Evolutionary conservation across 2,113 vertebrate genomes (phyloP), one percentile per base, ranked within the genome.

Genomic region (Rhagologus leucostigma): DNA sequence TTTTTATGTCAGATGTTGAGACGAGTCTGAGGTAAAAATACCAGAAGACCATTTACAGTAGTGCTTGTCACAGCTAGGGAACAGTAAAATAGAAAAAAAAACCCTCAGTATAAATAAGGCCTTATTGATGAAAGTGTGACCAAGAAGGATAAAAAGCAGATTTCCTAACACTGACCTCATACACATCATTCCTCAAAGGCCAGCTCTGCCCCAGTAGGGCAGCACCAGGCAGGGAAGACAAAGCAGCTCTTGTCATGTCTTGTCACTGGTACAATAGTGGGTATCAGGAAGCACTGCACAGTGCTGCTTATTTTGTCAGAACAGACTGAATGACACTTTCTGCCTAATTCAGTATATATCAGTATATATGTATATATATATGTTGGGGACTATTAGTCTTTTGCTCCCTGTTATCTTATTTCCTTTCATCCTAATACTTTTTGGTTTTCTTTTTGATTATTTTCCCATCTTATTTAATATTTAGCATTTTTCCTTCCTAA

Each of bases 171-270:
- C 27, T 89, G 94, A 92, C 89, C 92, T 95, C 84, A 49, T 52
- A 55, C 47, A 84, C 24, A 1, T 89, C 93, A 89, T 87, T 93
- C 59, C 80, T 88, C 86, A 92, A 84, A 92, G 80, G 65, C 73
- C 81, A 94, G 76, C 73, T 81, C 93, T 96, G 69, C 89, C 65
- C 41, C 77, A 92, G 87, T 80, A 91, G 95, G 62, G 69, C 95
- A 91, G 93, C 94, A 82, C 93, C 80, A 92, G 69, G 73, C 69
- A 1, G 53, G 65, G 39, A 69, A 84, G 84, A 96, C 96, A 97
- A 96, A 95, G 94, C 84, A 79, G 69, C 74, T 75, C 93, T 95
- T 97, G 95, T 97, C 89, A 24, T 79, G 62, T 73, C 96, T 75
- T 91, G 87, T 91, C 74, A 44, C 62, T 82, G 84, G 77, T 74